Conservation (phyloP, 2,113 vertebrate species). For the Narcine bancroftii region DNA sequence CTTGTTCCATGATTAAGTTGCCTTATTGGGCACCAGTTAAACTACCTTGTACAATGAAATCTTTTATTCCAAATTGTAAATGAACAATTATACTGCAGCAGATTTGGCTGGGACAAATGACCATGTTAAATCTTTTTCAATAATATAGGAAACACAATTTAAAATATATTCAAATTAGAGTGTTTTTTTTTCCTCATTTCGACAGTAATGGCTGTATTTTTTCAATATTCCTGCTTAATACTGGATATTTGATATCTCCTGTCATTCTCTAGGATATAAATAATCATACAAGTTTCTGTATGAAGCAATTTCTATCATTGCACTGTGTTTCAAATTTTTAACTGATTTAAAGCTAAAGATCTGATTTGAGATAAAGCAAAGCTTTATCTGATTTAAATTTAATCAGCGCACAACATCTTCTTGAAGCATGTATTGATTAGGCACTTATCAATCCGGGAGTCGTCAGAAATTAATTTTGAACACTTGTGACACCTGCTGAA, state of each 20-base stretch:
- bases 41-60: not conserved
- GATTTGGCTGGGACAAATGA: not conserved
- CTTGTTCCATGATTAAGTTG: not conserved
- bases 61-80: slow-evolving; percentile 1
- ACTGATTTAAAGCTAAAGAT: no score
- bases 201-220: not conserved
- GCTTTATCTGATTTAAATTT: slow-evolving; percentile 24
- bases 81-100: not conserved
- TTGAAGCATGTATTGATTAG: not conserved
- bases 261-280: not conserved
- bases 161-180: no score
- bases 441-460: not conserved
- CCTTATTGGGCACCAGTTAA: not conserved
- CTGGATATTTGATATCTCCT: not conserved
- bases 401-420: not conserved
- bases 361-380: no score
- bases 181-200: not conserved
- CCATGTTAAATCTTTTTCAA: not conserved
- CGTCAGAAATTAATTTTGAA: not conserved
- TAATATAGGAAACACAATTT: not conserved
- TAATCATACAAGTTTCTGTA: not conserved
- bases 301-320: not conserved
- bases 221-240: slow-evolving; percentile 19
- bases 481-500: slow-evolving; percentile 14
- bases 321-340: not conserved